Evolutionary conservation across 2,113 vertebrate genomes (phyloP), one percentile per base, ranked within the genome.

Genomic region (Silurus asotus): DNA sequence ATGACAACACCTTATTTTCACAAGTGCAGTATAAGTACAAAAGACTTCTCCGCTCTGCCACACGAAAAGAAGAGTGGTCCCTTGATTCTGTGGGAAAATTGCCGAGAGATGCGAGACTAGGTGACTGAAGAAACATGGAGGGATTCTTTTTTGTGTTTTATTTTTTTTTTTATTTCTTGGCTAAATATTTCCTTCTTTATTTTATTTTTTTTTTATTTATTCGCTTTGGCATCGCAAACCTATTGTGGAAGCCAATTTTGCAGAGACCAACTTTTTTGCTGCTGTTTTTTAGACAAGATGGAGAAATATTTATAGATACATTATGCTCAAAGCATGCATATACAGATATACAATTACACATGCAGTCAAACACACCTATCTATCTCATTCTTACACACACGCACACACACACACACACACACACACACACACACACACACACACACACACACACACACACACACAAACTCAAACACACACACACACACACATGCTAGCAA

Each of bases 21-120:
- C 94, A 95, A 95, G 94, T 95, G 95, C 94, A 95, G 95, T 95
- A 94, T 93, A 89, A 94, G 94, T 94, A 95, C 94, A 94, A 94
- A 94, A 94, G 83, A 95, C 85, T 94, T 94, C 82, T 84, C 23
- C 93, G 94, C 92, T 95, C 94, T 93, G 93, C 94, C 94, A 95
- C 94, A 96, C 92, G 92, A 94, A 93, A 37, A 93, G 94, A 94
- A 94, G 92, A 93, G 93, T 92, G 93, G 92, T 94, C 93, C 93
- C 94, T 94, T 94, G 93, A 93, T 94, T 93, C 93, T 91, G 89
- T 92, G 91, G 94, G 93, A 94, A 94, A 91, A 92, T 92, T 90
- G 84, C 90, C 75, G 90, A 93, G 92, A 92, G 93, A 94, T 92
- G 92, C 92, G 90, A 85, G 80, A 94, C 93, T 90, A 87, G 91